Conservation (phyloP, 2,888 invertebrate species). For the Thera obeliscata region DNA sequence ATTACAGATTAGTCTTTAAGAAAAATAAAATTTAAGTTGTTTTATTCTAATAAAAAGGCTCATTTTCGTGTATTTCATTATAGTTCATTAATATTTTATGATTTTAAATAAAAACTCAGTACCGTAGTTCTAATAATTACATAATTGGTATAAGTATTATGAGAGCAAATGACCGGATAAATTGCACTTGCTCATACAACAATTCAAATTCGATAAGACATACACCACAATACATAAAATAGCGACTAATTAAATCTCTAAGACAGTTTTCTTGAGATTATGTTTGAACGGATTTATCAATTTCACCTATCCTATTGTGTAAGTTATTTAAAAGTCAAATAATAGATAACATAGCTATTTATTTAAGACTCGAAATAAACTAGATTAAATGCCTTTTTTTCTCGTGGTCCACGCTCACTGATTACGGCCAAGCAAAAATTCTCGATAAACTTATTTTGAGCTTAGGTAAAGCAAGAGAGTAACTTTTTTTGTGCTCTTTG, state of each 20-base stretch:
- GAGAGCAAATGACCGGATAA: constrained; percentile 38
- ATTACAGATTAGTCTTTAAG: background rate
- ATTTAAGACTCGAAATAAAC: too few relatives aligned
- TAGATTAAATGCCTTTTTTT: too few relatives aligned
- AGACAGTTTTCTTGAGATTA: too few relatives aligned
- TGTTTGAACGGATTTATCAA: too few relatives aligned
- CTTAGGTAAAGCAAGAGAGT: too few relatives aligned
- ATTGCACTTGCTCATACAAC: constrained; percentile 18
- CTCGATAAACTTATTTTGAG: too few relatives aligned
- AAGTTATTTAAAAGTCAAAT: too few relatives aligned
- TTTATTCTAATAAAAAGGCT: background rate
- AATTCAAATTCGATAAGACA: constrained; percentile 9
- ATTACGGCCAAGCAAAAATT: too few relatives aligned
- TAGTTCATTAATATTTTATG: constrained; percentile 2
- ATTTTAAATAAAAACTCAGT: constrained; percentile 7
- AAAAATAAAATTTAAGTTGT: background rate
- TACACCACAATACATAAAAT: background rate
- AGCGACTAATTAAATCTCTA: background rate
- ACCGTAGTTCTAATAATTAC: constrained; percentile 45
- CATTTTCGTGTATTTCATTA: background rate
- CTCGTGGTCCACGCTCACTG: too few relatives aligned
- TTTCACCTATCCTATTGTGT: too few relatives aligned
- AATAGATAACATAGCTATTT: too few relatives aligned
- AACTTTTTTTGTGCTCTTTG: too few relatives aligned
- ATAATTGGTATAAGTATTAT: constrained; percentile 52